phyloP scores from a whole-genome alignment of 2,797 vertebrate genomes.

The Dermochelys coriacea region DNA sequence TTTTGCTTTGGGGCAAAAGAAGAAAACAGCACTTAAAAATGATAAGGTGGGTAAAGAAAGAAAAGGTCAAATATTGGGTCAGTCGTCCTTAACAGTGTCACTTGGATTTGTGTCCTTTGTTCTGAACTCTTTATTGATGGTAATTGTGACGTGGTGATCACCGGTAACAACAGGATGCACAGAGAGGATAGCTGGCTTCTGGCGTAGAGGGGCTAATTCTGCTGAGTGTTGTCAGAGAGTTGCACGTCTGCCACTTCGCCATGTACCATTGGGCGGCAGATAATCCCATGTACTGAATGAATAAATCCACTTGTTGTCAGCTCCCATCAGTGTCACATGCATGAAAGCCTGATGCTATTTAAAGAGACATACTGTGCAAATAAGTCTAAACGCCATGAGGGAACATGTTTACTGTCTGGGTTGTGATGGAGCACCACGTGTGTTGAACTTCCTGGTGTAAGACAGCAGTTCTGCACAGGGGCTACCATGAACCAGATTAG shows the following conservation, averaged over 20 bases:
- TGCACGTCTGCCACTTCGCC: conserved; percentile 47
- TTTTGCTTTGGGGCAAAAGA: background rate
- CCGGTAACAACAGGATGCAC: conserved; percentile 23
- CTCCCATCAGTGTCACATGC: conserved; percentile 64
- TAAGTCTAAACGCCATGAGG: background rate
- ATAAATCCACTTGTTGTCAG: conserved; percentile 72
- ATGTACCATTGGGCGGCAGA: conserved; percentile 51
- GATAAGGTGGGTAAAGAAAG: background rate
- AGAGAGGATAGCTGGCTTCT: conserved; percentile 17
- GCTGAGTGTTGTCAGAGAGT: conserved; percentile 49
- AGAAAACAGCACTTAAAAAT: background rate
- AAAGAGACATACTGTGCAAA: conserved; percentile 52
- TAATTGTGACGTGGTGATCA: conserved; percentile 33
- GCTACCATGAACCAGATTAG: background rate
- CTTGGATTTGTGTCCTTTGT: background rate
- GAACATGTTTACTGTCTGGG: background rate
- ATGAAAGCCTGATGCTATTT: conserved; percentile 55
- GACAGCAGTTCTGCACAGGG: background rate
- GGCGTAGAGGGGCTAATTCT: conserved; percentile 2
- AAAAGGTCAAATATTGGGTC: background rate
- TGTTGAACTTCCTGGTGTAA: background rate
- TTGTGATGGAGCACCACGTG: background rate
- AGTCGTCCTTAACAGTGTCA: background rate
- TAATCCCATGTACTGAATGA: conserved; percentile 62
- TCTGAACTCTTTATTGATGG: fast-evolving